These are phyloP conservation scores for Orientallactaga bullata DNA, from an alignment of 2,113 vertebrate species.

Conservation along the genomic window DNA sequence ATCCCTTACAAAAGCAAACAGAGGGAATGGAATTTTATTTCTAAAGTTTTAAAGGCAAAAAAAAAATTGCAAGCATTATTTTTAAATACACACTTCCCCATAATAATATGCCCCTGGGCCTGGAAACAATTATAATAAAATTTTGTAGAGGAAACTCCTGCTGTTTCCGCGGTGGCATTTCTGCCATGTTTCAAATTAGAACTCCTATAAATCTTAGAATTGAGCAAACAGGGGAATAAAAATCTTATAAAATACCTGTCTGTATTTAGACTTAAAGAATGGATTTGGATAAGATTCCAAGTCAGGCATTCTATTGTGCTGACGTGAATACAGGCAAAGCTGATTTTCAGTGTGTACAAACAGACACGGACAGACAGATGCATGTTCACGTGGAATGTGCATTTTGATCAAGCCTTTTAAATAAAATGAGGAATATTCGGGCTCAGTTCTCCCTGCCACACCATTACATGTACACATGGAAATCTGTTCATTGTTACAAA, in stretches of 20 bases:
- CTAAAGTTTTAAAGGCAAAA: constrained; percentile 63
- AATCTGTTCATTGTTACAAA: constrained; percentile 7
- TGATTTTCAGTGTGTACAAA: constrained; percentile 24
- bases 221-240: constrained; percentile 71
- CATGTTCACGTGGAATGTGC: neutral
- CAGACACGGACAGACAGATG: neutral
- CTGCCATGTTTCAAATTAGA: constrained; percentile 70
- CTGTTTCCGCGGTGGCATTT: constrained; percentile 68
- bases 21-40: constrained; percentile 49
- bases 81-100: constrained; percentile 62
- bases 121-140: constrained; percentile 78
- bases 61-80: constrained; percentile 13
- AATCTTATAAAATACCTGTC: constrained; percentile 68
- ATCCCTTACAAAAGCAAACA: constrained; percentile 5
- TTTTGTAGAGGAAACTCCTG: constrained; percentile 63
- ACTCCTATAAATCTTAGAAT: constrained; percentile 69
- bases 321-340: neutral
- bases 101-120: constrained; percentile 57
- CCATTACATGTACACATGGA: neutral
- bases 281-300: constrained; percentile 43
- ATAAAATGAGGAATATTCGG: constrained; percentile 41
- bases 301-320: constrained; percentile 55
- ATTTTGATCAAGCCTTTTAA: constrained; percentile 28
- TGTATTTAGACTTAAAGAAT: constrained; percentile 54
- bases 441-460: neutral